Base-by-base conservation (phyloP, 2,797 vertebrate genomes). In the Pagetopsis macropterus region DNA sequence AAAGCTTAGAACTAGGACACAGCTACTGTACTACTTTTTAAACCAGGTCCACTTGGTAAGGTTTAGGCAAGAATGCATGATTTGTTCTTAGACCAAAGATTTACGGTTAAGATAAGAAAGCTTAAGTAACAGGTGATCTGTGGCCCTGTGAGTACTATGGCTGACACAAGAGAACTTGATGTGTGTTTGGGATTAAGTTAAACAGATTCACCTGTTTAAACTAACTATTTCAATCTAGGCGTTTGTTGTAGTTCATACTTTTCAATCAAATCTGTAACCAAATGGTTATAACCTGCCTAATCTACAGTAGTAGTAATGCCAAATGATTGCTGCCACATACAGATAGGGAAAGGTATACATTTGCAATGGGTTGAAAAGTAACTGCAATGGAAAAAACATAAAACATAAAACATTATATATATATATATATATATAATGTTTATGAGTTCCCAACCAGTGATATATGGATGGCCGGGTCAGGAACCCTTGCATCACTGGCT, bases 131-230 rank as follows among this genome's bases (percentile, higher is more conserved):
- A 11, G 21, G 72, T 71, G 2, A 40, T 75, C 72, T 79, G 65
- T 57, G 57, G 64, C 27, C 12, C 12, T 7, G 44, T 58, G 56
- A 80, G 49, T 75, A 54, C 69, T 64, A 46, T 63, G 49, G 41
- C 19, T 70, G 65, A 49, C 55, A 77, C 55, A 76, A 68, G 79
- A 4, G 21, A 75, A n/a, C 46, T 67, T 45, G 31, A 51, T 81
- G 14, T 17, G 37, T 60, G 55, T 79, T 78, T 5, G 72, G 45
- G 27, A 57, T 43, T 70, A 21, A 60, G 31, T 69, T 12, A 23
- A 40, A 33, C 45, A 68, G 33, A 79, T 70, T 76, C 75, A 83
- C 83, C 80, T 78, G 71, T 61, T 68, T 23, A 21, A 44, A 50
- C n/a, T 65, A 7, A 60, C 13, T 37, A 3, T 51, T 44, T 43